Base-by-base conservation (phyloP, 1,140 invertebrate genomes). In the Aphidius gifuensis region DNA sequence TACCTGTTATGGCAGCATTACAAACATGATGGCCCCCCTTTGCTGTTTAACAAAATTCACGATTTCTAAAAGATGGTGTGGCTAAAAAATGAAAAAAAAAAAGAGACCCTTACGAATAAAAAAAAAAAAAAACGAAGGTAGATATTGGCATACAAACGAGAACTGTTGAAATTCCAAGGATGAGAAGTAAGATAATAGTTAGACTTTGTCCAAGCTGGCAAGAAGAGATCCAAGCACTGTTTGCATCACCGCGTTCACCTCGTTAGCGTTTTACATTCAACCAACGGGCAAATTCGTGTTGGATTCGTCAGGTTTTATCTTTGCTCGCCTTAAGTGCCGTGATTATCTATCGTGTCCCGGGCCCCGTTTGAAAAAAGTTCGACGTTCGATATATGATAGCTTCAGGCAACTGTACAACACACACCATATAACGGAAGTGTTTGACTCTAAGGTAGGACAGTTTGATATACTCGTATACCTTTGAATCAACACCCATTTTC, bases 1-100 rank as follows among this genome's bases (percentile, higher is more conserved):
- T 78, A 71, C 66, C 71, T 67, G 68, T 32, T 53, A 39, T 55
- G 53, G 32, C 39, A n/a, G 43, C 53, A 40, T 44, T 32, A 66
- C 54, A 49, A 72, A 62, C 74, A 77, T 66, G 60, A 78, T 77
- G 76, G 75, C 74, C 70, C 66, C 69, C 57, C 50, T 64, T 9
- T 64, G 56, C 53, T 54, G 44, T 40, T 62, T 44, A 38, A 45
- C 47, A 40, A 45, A 39, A 43, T 44, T 57, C 42, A 50, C 47
- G 23, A 32, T 47, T 54, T 57, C 45, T 49, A 60, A 56, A 56
- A 23, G 58, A 64, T 54, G 40, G 21, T 53, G 40, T 43, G 55
- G n/a, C 32, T 47, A 44, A 21, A 23, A 49, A 16, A 39, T 16
- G 42, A 49, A 64, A 21, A 44, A 44, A 55, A 60, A 50, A 39